Percentiles rank a stretch among this genome's conserved stretches.
Conservation (phyloP, 2,888 invertebrate species). For the Biston stratarius region DNA sequence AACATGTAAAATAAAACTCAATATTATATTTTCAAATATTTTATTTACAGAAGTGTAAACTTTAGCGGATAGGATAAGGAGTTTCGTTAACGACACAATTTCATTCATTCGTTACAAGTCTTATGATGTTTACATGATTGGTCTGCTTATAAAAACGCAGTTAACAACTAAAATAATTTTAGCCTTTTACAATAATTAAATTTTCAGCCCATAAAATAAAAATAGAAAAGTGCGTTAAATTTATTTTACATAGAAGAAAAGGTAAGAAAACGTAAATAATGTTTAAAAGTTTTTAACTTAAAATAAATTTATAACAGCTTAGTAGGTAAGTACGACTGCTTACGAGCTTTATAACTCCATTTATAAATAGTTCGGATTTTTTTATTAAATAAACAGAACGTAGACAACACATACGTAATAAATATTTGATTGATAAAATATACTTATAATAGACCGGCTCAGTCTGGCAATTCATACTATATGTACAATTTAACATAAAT, state of each 20-base stretch:
- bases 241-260: not conserved
- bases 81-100: constrained; percentile 55
- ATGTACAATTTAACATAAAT: constrained; percentile 2
- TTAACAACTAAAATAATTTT: constrained; percentile 5
- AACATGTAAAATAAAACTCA: constrained; percentile 39
- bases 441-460: constrained; percentile 50
- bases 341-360: too few species aligned
- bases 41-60: constrained; percentile 78
- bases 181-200: not conserved
- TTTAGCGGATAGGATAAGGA: constrained; percentile 63
- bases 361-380: too few species aligned
- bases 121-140: constrained; percentile 26
- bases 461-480: constrained; percentile 50
- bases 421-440: not conserved
- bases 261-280: too few species aligned
- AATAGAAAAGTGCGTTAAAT: not conserved
- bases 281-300: too few species aligned
- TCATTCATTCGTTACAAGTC: constrained; percentile 32
- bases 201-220: not conserved
- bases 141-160: constrained; percentile 25
- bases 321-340: too few species aligned
- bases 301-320: too few species aligned
- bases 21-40: constrained; percentile 56
- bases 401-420: too few species aligned
- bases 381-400: too few species aligned